Conservation (phyloP, 2,113 vertebrate genomes). For the Syrmaticus mikado region DNA sequence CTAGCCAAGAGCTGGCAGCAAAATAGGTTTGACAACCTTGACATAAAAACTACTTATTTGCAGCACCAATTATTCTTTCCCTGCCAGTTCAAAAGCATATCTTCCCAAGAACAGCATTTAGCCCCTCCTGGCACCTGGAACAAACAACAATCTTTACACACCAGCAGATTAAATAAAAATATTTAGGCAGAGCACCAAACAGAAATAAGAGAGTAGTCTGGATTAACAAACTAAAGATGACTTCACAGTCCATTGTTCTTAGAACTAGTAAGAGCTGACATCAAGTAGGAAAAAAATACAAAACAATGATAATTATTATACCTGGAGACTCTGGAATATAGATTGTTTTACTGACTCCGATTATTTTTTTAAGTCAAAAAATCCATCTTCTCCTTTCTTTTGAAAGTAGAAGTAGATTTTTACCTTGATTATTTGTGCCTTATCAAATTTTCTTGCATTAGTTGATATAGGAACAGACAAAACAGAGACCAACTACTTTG, state of each 20-base stretch:
- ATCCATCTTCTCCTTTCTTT: not conserved
- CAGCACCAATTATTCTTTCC: conserved; percentile 30
- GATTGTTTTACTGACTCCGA: not conserved
- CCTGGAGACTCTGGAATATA: not conserved
- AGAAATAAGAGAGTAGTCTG: conserved; percentile 11
- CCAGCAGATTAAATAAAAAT: not conserved
- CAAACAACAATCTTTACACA: not conserved
- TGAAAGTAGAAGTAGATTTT: not conserved
- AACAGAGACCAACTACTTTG: not conserved
- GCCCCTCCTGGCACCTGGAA: not conserved
- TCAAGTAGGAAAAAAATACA: not conserved
- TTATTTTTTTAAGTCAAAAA: not conserved
- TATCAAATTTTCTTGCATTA: not conserved
- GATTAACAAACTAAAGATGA: not conserved
- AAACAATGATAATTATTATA: not conserved
- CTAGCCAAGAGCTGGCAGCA: conserved; percentile 51
- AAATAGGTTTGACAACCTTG: conserved; percentile 60
- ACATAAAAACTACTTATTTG: conserved; percentile 60
- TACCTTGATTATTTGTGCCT: not conserved
- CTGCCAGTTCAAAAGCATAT: conserved; percentile 53
- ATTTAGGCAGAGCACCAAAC: conserved; percentile 5
- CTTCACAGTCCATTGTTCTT: not conserved
- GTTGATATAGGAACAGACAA: not conserved
- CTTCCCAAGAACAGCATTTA: conserved; percentile 48
- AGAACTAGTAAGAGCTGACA: not conserved